These are phyloP conservation scores for Platanista minor DNA, from an alignment of 2,113 vertebrate species.

Conservation along the genomic window DNA sequence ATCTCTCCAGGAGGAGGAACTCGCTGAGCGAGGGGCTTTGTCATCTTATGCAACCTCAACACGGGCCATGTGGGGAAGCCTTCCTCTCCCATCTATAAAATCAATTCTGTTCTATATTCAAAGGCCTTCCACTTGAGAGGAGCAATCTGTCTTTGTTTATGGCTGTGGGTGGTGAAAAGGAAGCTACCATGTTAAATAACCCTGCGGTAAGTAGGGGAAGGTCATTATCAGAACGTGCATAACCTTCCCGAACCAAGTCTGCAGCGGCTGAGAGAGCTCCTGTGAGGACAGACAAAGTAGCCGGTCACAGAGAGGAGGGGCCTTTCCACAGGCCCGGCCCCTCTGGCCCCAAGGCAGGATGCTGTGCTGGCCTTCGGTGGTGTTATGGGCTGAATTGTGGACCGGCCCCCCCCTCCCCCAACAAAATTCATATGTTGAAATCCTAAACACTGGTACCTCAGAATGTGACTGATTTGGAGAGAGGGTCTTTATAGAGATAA, in stretches of 20 bases:
- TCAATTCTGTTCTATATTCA: constrained; percentile 52
- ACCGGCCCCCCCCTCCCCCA: no score
- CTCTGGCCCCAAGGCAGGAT: background rate
- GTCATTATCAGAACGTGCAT: background rate
- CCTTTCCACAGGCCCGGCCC: rapidly evolving
- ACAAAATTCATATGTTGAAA: rapidly evolving
- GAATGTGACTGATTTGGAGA: background rate
- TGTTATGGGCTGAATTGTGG: rapidly evolving
- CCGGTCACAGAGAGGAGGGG: rapidly evolving
- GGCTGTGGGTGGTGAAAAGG: background rate
- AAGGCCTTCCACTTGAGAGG: constrained; percentile 46
- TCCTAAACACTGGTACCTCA: background rate
- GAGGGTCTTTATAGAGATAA: rapidly evolving
- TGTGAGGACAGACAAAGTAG: background rate
- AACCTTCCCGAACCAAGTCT: background rate
- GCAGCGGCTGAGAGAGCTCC: background rate
- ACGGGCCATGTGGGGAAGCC: rapidly evolving
- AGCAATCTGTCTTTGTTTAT: constrained; percentile 66
- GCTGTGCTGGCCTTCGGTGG: rapidly evolving
- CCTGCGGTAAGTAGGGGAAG: background rate
- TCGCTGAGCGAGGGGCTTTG: background rate
- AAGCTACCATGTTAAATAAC: constrained; percentile 48
- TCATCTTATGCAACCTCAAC: rapidly evolving
- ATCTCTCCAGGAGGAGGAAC: rapidly evolving
- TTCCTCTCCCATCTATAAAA: constrained; percentile 29